Conservation (phyloP, 2,113 vertebrate species). For the Climacteris rufus region DNA sequence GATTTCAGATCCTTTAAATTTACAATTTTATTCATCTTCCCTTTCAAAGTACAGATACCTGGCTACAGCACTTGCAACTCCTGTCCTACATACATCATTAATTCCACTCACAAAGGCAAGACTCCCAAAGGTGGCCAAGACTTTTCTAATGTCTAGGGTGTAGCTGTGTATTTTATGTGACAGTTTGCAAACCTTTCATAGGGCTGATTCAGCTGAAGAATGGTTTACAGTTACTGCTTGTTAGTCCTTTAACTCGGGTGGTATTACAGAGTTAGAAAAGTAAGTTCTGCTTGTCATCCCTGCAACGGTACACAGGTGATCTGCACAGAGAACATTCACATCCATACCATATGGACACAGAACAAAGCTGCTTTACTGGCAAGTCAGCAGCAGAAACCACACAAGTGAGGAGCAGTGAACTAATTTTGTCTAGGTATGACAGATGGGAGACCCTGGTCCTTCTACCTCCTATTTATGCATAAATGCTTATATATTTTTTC, state of each 20-base stretch:
- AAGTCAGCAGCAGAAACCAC: background rate
- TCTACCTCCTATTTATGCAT: background rate
- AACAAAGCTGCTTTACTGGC: background rate
- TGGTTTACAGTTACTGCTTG: background rate
- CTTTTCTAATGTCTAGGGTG: background rate
- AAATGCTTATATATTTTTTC: background rate
- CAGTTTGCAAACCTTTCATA: background rate
- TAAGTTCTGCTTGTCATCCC: background rate
- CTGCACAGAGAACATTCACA: background rate
- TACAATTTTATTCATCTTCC: background rate
- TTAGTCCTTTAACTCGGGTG: background rate
- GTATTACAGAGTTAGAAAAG: background rate
- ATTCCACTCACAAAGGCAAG: background rate
- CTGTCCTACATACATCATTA: background rate
- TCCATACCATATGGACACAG: background rate
- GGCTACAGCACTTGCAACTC: background rate
- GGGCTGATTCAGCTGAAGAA: background rate
- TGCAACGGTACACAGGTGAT: accelerated
- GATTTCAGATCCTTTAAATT: background rate
- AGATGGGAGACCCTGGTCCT: background rate
- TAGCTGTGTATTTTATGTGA: background rate
- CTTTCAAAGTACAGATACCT: background rate
- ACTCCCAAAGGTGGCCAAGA: background rate
- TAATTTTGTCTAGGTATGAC: accelerated
- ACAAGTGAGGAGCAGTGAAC: too few relatives aligned